Evolutionary conservation across 2,797 vertebrate genomes (phyloP).

Genomic region (Acrossocheilus wenchowensis): DNA sequence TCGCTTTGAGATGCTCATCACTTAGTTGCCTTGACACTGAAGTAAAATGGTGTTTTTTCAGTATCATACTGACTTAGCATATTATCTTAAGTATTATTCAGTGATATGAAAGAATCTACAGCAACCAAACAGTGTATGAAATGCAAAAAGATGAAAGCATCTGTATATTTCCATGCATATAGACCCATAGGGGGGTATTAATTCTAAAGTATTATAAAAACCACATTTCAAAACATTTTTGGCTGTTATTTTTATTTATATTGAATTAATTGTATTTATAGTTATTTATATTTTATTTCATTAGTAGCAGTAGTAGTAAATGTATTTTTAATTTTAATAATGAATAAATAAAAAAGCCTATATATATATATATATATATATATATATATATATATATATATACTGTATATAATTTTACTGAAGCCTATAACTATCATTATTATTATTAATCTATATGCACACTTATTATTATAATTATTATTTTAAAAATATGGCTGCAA

Average conservation of each 20-base stretch:
- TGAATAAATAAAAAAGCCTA: too few species aligned
- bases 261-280: too few species aligned
- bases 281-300: background rate
- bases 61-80: background rate
- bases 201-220: too few species aligned
- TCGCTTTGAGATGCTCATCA: background rate
- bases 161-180: background rate
- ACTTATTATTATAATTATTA: background rate
- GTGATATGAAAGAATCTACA: background rate
- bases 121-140: background rate
- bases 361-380: too few species aligned
- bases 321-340: too few species aligned
- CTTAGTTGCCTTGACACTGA: constrained; percentile 8
- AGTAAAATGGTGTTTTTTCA: constrained; percentile 3
- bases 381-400: too few species aligned
- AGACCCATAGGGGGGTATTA: background rate
- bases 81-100: background rate
- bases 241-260: background rate
- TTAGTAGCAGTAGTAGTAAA: background rate
- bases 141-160: background rate
- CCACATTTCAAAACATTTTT: too few species aligned
- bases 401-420: too few species aligned
- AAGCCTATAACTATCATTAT: background rate
- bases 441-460: background rate
- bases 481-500: background rate